Conservation (phyloP, 1,140 invertebrate genomes). For the Macrocentrus cingulum region DNA sequence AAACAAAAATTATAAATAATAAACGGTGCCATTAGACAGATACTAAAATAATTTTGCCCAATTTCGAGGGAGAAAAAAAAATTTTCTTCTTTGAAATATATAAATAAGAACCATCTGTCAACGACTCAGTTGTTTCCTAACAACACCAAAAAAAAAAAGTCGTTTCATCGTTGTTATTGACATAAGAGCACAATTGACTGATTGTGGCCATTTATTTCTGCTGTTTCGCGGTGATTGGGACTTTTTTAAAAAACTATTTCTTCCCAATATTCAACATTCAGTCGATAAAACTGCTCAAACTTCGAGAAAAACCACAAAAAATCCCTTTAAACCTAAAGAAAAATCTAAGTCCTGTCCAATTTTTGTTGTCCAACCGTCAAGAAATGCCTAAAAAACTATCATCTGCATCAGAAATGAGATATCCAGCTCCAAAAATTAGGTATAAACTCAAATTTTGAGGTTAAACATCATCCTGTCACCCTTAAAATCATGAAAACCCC, state of each 20-base stretch:
- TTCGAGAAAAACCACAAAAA: too few relatives aligned
- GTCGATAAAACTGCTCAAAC: too few relatives aligned
- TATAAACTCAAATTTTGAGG: conserved; percentile 10
- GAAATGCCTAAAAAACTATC: background rate
- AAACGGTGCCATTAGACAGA: background rate
- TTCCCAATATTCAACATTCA: too few relatives aligned
- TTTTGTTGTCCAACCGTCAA: background rate
- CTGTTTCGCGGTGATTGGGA: background rate
- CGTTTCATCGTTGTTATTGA: conserved; percentile 26
- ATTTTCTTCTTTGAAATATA: conserved; percentile 4
- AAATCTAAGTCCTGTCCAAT: background rate
- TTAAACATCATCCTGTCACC: conserved; percentile 14
- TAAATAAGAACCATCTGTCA: conserved; percentile 16
- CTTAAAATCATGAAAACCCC: background rate
- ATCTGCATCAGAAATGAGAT: background rate
- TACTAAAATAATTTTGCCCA: too few relatives aligned
- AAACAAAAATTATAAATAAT: too few relatives aligned
- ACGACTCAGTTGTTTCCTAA: conserved; percentile 25
- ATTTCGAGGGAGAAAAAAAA: background rate
- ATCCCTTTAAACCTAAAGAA: background rate
- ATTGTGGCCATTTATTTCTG: background rate
- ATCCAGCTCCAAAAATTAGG: background rate
- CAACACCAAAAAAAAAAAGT: too few relatives aligned
- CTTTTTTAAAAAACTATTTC: background rate
- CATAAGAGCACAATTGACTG: conserved; percentile 4